phyloP scores from a whole-genome alignment of 1,140 invertebrate genomes.

The Nomia melanderi region DNA sequence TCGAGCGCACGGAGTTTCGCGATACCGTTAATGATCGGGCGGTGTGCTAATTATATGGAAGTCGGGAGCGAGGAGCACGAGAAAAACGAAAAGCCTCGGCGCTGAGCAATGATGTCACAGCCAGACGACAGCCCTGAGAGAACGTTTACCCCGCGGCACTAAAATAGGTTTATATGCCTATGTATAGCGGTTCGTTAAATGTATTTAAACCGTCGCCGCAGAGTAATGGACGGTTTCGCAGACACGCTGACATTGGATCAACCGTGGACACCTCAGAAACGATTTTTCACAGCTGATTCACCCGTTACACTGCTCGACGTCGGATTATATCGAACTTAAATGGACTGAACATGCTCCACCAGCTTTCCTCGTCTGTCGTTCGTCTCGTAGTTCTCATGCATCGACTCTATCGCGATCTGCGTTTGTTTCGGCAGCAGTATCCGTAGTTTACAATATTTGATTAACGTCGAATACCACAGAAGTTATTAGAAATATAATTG shows the following conservation, averaged over 20 bases:
- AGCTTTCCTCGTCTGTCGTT: no score
- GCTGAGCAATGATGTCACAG: conserved; percentile 65
- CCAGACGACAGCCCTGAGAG: conserved; percentile 62
- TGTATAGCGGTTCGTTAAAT: conserved; percentile 63
- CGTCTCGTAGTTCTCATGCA: no score
- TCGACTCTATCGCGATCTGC: no score
- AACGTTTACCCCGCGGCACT: conserved; percentile 67
- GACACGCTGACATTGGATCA: conserved; percentile 24
- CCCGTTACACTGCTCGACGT: no score
- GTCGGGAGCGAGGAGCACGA: conserved; percentile 20
- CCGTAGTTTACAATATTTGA: no score
- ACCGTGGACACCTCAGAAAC: neutral
- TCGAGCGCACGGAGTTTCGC: neutral
- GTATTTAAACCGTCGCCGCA: conserved; percentile 51
- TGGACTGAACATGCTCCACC: no score
- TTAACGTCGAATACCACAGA: no score
- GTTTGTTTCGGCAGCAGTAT: no score
- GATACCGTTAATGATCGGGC: conserved; percentile 12
- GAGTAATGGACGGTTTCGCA: conserved; percentile 43
- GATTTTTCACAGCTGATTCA: neutral
- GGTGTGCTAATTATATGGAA: conserved; percentile 46
- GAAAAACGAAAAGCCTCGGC: conserved; percentile 47
- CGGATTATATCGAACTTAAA: no score
- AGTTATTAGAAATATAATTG: no score
- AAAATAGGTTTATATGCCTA: conserved; percentile 65